Percentiles rank a stretch among this genome's conserved stretches.
These are phyloP conservation scores for Idris sp. DNA, from an alignment of 1,140 invertebrate genomes.

Conservation along the genomic window DNA sequence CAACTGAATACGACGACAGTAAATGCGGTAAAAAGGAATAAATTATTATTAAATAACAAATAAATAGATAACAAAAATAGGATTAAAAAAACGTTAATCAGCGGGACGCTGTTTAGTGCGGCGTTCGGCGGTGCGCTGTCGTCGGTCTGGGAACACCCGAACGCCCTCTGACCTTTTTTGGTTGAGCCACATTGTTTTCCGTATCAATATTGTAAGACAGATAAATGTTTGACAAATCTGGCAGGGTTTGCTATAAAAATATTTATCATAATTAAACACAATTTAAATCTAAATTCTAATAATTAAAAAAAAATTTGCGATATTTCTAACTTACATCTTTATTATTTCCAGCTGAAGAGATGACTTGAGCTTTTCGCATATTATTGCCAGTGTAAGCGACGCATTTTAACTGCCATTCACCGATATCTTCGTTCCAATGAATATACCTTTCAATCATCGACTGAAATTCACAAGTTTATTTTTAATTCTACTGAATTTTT, in stretches of 20 bases:
- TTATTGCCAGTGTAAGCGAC: constrained; percentile 99
- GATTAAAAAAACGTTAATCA: constrained; percentile 7
- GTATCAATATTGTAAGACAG: constrained; percentile 72
- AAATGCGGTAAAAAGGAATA: too few species aligned
- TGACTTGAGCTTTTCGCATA: constrained; percentile 86
- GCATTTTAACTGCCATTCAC: constrained; percentile 98
- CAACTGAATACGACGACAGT: too few species aligned
- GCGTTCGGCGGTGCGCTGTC: constrained; percentile 73
- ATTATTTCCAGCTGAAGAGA: constrained; percentile 63
- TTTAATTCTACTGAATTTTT: too few species aligned
- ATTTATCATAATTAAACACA: too few species aligned
- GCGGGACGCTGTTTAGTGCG: constrained; percentile 25
- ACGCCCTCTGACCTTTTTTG: constrained; percentile 70
- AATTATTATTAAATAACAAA: too few species aligned
- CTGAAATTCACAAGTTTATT: constrained; percentile 73
- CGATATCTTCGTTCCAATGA: constrained; percentile 98
- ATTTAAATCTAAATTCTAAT: too few species aligned
- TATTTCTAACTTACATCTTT: constrained; percentile 67
- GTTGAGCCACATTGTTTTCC: constrained; percentile 68
- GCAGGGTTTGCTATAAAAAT: constrained; percentile 65
- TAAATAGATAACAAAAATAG: constrained; percentile 27
- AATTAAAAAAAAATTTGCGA: too few species aligned
- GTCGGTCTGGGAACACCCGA: constrained; percentile 75
- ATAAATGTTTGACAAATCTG: constrained; percentile 76
- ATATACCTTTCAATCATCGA: constrained; percentile 95